Percentiles rank a stretch among this genome's conserved stretches.
These are phyloP conservation scores for Euphonia xanthogaster DNA, from an alignment of 2,797 vertebrate genomes.

Conservation along the genomic window DNA sequence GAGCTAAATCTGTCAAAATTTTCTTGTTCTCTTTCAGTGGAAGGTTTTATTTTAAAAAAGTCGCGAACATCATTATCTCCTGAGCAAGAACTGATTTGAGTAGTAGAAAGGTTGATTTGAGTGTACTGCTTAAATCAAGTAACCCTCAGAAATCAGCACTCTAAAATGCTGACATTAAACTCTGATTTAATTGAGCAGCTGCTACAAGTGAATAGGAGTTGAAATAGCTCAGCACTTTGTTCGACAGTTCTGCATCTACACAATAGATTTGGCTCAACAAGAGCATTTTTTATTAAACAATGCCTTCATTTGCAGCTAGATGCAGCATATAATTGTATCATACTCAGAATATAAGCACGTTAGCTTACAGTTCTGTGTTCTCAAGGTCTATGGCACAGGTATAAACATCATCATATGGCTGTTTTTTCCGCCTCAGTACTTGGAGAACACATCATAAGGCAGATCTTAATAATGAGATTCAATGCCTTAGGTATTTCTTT, in stretches of 20 bases:
- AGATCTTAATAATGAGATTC: background rate
- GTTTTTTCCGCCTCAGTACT: background rate
- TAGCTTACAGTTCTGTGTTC: background rate
- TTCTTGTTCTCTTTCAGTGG: background rate
- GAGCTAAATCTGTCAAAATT: background rate
- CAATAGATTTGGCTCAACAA: conserved; percentile 34
- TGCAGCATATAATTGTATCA: background rate
- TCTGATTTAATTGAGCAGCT: conserved; percentile 61
- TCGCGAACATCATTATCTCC: background rate
- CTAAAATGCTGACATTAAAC: conserved; percentile 37
- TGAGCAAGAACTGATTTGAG: conserved; percentile 13
- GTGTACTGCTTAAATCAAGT: conserved; percentile 16
- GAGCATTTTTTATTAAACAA: conserved; percentile 39
- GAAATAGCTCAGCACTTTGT: conserved; percentile 47
- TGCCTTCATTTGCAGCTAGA: conserved; percentile 17
- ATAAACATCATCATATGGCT: background rate
- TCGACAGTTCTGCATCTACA: background rate
- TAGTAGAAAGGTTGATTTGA: conserved; percentile 35
- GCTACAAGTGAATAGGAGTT: conserved; percentile 44
- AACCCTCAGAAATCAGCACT: conserved; percentile 42
- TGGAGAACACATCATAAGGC: background rate
- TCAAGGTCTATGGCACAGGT: background rate
- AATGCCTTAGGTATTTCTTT: background rate
- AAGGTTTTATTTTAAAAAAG: background rate
- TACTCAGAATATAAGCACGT: background rate